These are phyloP conservation scores for Hoplostethus atlanticus DNA, from an alignment of 2,797 vertebrate species.

Conservation along the genomic window DNA sequence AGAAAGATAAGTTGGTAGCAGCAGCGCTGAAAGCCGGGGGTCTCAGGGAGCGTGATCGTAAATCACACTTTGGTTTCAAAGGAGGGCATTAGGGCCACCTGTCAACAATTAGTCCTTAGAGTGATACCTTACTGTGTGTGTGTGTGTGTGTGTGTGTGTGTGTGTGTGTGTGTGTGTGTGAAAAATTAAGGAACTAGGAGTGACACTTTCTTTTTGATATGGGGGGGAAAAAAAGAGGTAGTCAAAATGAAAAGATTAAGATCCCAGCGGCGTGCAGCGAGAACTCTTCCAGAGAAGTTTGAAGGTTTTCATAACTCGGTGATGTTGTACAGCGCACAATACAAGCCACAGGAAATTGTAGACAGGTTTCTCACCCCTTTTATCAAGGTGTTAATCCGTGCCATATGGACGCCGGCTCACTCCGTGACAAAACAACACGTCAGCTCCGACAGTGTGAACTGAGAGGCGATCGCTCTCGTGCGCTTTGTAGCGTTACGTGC, in stretches of 20 bases:
- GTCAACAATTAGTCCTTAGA: conserved; percentile 84
- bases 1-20: conserved; percentile 73
- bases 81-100: conserved; percentile 78
- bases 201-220: conserved; percentile 13
- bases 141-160: conserved; percentile 19
- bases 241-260: conserved; percentile 21
- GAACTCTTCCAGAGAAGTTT: conserved; percentile 12
- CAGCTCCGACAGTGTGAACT: conserved; percentile 27
- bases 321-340: conserved; percentile 25
- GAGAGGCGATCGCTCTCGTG: not conserved
- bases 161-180: conserved; percentile 2
- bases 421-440: conserved; percentile 25
- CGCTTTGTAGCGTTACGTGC: conserved; percentile 4
- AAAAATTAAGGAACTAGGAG: conserved; percentile 35
- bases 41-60: conserved; percentile 71
- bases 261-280: not conserved
- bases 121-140: conserved; percentile 58
- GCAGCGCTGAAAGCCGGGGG: conserved; percentile 73
- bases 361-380: conserved; percentile 51
- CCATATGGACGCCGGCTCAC: conserved; percentile 37
- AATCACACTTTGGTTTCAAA: conserved; percentile 87
- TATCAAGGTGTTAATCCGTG: conserved; percentile 57
- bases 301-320: conserved; percentile 39
- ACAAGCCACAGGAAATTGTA: conserved; percentile 58
- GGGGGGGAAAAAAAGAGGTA: not conserved